Percentiles rank a stretch among this genome's conserved stretches.
phyloP scores from a whole-genome alignment of 2,113 vertebrate genomes.

The Hemibagrus wyckioides region DNA sequence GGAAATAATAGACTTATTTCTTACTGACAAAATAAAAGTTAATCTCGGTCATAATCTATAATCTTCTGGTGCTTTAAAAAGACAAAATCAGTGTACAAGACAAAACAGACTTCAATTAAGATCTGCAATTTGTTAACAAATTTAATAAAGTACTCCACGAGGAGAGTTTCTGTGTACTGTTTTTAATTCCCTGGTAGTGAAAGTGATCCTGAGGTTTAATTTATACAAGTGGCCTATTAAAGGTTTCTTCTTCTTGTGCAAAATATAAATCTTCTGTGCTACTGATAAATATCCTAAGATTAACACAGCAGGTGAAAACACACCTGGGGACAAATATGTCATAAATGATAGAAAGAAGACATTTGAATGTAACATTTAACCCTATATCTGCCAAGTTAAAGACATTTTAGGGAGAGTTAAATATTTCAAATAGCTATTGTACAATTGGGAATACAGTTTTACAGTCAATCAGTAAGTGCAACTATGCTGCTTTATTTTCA shows the following conservation, averaged over 20 bases:
- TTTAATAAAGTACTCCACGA: not conserved
- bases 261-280: no score
- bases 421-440: not conserved
- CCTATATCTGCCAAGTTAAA: not conserved
- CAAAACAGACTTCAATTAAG: not conserved
- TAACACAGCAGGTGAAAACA: not conserved
- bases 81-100: no score
- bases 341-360: not conserved
- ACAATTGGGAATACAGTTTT: not conserved
- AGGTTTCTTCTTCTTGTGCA: no score
- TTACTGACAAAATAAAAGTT: no score
- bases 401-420: not conserved
- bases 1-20: no score
- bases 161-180: not conserved
- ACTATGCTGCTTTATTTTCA: not conserved
- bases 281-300: not conserved
- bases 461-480: not conserved
- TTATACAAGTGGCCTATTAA: no score
- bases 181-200: not conserved
- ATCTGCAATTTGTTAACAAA: no score
- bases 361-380: not conserved
- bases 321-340: not conserved
- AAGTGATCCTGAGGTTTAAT: no score
- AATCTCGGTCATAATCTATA: no score
- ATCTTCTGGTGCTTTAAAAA: no score